A percentile compares a stretch with the other conserved stretches of the same genome.
These are phyloP conservation scores for Lysandra coridon DNA, from an alignment of 2,888 invertebrate genomes.

Conservation along the genomic window DNA sequence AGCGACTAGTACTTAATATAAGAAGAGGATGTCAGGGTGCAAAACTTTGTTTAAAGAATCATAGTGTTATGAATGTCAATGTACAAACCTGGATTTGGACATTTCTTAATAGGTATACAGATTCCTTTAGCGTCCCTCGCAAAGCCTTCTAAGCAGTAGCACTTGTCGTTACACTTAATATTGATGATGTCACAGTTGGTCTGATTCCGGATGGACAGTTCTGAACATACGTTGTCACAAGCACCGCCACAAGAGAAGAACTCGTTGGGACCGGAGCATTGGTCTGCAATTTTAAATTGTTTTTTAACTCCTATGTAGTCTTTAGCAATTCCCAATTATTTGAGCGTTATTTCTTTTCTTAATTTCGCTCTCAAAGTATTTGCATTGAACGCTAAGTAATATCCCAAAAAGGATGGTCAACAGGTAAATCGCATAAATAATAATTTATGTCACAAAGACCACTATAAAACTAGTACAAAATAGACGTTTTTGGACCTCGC, in stretches of 20 bases:
- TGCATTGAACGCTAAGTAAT: no score
- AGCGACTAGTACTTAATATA: no score
- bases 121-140: conserved; percentile 39
- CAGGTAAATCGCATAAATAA: no score
- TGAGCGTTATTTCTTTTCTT: no score
- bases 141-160: conserved; percentile 49
- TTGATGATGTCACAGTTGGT: conserved; percentile 35
- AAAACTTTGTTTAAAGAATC: no score
- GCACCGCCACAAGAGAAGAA: conserved; percentile 34
- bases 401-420: no score
- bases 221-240: conserved; percentile 36
- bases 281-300: conserved; percentile 24
- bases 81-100: conserved; percentile 44
- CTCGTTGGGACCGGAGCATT: conserved; percentile 35
- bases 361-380: no score
- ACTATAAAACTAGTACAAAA: no score
- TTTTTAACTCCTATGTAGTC: not conserved
- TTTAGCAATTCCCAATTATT: not conserved
- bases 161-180: conserved; percentile 46
- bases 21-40: no score
- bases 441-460: not conserved
- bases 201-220: conserved; percentile 33
- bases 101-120: conserved; percentile 43
- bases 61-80: not conserved
- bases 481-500: no score